Conservation (phyloP, 2,113 vertebrate genomes). For the Tricholaema leucomelas region DNA sequence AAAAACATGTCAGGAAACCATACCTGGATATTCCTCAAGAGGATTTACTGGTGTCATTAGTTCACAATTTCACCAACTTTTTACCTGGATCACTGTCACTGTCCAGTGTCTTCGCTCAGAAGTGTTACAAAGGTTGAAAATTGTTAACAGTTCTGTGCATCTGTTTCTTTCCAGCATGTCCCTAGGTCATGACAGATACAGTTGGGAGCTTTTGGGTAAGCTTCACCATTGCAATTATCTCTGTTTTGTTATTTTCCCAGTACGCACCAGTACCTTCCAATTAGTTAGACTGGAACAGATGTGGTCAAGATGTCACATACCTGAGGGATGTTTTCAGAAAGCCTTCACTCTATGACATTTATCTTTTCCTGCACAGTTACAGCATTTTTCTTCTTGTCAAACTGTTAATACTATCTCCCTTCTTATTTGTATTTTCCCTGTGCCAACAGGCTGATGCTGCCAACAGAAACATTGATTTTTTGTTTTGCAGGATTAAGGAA, state of each 20-base stretch:
- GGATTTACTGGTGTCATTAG: neutral
- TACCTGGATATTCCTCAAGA: neutral
- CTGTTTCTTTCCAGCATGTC: neutral
- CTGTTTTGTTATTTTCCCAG: neutral
- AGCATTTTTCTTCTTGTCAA: neutral
- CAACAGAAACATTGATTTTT: neutral
- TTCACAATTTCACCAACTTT: neutral
- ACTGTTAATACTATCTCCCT: neutral
- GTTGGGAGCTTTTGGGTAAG: neutral
- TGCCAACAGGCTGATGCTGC: neutral
- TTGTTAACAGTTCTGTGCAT: neutral
- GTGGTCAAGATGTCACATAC: neutral
- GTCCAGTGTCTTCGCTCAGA: neutral
- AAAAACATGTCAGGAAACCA: neutral
- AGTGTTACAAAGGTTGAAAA: fast-evolving
- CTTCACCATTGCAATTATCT: neutral
- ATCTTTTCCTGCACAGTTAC: neutral
- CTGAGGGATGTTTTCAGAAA: neutral
- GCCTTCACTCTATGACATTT: neutral
- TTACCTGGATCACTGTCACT: neutral
- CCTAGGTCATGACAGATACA: neutral
- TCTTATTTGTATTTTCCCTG: neutral
- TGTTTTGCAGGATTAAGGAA: neutral
- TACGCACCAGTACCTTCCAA: neutral
- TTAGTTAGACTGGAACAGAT: neutral